Percentiles rank a stretch among this genome's conserved stretches.
phyloP scores from a whole-genome alignment of 1,140 invertebrate species.

The Bombus superbus region DNA sequence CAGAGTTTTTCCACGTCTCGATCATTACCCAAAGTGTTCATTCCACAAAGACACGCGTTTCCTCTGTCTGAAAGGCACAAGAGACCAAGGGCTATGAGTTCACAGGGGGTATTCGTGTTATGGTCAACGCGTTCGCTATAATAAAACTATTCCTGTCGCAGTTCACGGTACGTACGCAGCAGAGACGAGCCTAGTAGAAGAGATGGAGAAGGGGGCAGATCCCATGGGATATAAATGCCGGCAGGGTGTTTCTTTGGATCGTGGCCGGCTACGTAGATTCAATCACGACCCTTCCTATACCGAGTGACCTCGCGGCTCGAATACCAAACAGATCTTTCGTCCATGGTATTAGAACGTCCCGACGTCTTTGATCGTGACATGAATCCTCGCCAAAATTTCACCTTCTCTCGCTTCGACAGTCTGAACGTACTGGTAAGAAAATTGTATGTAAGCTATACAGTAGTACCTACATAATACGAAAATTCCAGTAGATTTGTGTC shows the following conservation, averaged over 20 bases:
- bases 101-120: conserved; percentile 57
- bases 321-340: conserved; percentile 73
- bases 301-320: conserved; percentile 69
- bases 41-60: not conserved
- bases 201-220: conserved; percentile 28
- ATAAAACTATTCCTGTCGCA: conserved; percentile 76
- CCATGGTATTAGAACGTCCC: conserved; percentile 63
- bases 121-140: conserved; percentile 71
- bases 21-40: conserved; percentile 16
- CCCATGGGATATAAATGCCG: conserved; percentile 74
- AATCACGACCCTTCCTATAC: conserved; percentile 75
- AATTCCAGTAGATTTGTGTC: not conserved
- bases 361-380: conserved; percentile 72
- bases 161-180: conserved; percentile 36
- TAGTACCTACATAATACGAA: not conserved
- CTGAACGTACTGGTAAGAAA: not conserved
- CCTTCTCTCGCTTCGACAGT: conserved; percentile 23
- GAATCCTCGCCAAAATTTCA: conserved; percentile 58
- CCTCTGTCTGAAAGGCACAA: not conserved
- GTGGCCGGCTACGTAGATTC: conserved; percentile 71
- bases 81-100: not conserved
- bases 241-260: conserved; percentile 72
- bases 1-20: not conserved
- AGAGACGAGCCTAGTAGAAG: not conserved
- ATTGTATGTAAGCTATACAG: not conserved